Base-by-base conservation (phyloP, 2,113 vertebrate species). In the Podarcis muralis region DNA sequence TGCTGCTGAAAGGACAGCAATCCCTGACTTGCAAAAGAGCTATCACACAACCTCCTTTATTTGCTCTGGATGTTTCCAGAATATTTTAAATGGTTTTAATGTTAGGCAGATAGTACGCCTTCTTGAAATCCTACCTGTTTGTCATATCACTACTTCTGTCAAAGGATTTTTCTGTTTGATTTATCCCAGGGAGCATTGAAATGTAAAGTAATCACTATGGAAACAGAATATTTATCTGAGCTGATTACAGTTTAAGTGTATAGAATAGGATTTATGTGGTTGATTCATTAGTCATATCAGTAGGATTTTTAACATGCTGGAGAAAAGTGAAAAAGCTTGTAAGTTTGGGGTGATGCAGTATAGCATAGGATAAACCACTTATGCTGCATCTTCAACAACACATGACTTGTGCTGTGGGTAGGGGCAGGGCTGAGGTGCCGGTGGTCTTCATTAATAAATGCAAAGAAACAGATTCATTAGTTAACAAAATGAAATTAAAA, bases 401-500 rank as follows among this genome's bases (percentile, higher is more conserved):
- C 8, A 25, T 37, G 35, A 25, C 16, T 35, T 48, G 18, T 74
- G 32, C 35, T 22, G 23, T 5, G 22, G 20, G n/a, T 18, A n/a
- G 35, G n/a, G 22, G 15, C 81, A 90, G 71, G 53, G 25, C 78
- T 32, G 66, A 87, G 69, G 30, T 16, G 40, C 27, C 59, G 23
- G 12, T 40, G n/a, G 0, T 85, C 88, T 89, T 93, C 83, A 92
- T 85, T 93, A 91, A 93, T 90, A 85, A 91, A 88, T 91, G 65
- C n/a, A 86, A 43, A 91, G 83, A 48, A 40, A 35, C 91, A 83
- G 32, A 76, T 13, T 59, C 82, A 85, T 90, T 89, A 90, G 35
- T 84, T 91, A 81, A 62, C 91, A 90, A 87, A 89, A 83, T 68
- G 90, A 90, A 93, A 75, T 20, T 85, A 92, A 91, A 94, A 89